These are phyloP conservation scores for Microplitis deprimator DNA, from an alignment of 2,888 invertebrate genomes.

Conservation along the genomic window DNA sequence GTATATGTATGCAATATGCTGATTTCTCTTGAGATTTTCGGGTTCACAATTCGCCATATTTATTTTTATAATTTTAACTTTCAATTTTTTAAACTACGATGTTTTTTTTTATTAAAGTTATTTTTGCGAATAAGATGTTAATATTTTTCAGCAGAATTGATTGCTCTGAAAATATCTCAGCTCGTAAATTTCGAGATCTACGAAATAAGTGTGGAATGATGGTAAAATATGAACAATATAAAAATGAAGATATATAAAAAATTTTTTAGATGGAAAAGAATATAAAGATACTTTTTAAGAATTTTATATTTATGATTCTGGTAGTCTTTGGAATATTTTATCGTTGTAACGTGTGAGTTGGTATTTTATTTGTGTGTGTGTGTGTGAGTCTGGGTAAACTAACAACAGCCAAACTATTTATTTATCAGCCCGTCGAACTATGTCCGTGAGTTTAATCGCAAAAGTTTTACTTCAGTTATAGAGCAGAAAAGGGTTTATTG, in stretches of 20 bases:
- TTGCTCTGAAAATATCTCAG: too few relatives aligned
- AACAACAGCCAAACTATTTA: conserved; percentile 40
- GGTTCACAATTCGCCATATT: background rate
- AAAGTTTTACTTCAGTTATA: conserved; percentile 45
- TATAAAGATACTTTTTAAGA: background rate
- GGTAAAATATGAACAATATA: background rate
- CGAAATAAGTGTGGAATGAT: background rate
- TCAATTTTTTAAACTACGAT: too few relatives aligned
- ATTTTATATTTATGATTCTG: background rate
- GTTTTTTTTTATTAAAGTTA: too few relatives aligned
- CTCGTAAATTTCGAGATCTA: too few relatives aligned
- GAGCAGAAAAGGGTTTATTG: background rate
- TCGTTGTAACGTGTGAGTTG: background rate
- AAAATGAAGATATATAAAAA: background rate
- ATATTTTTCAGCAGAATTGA: too few relatives aligned
- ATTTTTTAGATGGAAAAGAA: background rate
- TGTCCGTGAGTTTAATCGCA: conserved; percentile 47
- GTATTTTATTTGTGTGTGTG: background rate
- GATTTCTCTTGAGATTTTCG: conserved; percentile 28
- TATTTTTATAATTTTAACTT: background rate
- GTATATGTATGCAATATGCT: background rate
- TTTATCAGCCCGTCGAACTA: conserved; percentile 47
- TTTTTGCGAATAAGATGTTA: too few relatives aligned
- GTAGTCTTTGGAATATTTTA: background rate
- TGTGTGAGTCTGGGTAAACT: background rate